These are phyloP conservation scores for Drosophila simulans DNA, from an alignment of 1,140 invertebrate genomes.

Conservation along the genomic window DNA sequence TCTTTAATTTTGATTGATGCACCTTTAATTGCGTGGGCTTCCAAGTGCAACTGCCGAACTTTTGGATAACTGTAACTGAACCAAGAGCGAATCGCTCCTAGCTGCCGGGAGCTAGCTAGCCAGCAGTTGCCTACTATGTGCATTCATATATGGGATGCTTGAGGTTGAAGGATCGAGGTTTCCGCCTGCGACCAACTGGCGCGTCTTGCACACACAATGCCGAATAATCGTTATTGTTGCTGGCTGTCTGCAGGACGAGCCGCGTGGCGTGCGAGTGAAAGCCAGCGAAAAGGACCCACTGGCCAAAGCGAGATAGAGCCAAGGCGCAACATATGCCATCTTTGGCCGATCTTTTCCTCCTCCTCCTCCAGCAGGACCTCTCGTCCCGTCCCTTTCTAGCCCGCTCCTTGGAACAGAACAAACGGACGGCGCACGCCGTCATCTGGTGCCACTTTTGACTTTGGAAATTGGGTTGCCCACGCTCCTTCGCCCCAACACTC, in stretches of 20 bases:
- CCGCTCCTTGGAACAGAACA: slow-evolving; percentile 52
- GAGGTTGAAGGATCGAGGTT: slow-evolving; percentile 33
- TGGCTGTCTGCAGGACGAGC: slow-evolving; percentile 50
- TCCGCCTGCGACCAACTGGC: slow-evolving; percentile 61
- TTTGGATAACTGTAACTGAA: slow-evolving; percentile 38
- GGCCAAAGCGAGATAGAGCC: slow-evolving; percentile 25
- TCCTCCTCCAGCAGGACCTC: slow-evolving; percentile 20
- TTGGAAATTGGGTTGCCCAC: slow-evolving; percentile 75
- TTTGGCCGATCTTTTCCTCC: slow-evolving; percentile 33
- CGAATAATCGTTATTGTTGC: slow-evolving; percentile 75
- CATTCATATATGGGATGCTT: background rate
- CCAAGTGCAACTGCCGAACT: slow-evolving; percentile 42
- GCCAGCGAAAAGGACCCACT: slow-evolving; percentile 65
- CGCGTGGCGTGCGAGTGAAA: slow-evolving; percentile 79
- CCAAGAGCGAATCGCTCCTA: background rate
- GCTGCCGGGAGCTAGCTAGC: slow-evolving; percentile 17
- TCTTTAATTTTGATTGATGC: slow-evolving; percentile 75
- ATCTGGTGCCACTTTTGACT: slow-evolving; percentile 84
- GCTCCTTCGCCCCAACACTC: slow-evolving; percentile 42
- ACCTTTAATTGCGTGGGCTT: slow-evolving; percentile 45
- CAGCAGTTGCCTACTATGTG: slow-evolving; percentile 13
- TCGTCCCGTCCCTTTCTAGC: slow-evolving; percentile 20
- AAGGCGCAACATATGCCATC: slow-evolving; percentile 75
- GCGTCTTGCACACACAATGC: slow-evolving; percentile 61
- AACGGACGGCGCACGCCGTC: slow-evolving; percentile 80